Percentiles rank a stretch among this genome's conserved stretches.
These are phyloP conservation scores for Micrasema minimum DNA, from an alignment of 1,140 invertebrate genomes.

Conservation along the genomic window DNA sequence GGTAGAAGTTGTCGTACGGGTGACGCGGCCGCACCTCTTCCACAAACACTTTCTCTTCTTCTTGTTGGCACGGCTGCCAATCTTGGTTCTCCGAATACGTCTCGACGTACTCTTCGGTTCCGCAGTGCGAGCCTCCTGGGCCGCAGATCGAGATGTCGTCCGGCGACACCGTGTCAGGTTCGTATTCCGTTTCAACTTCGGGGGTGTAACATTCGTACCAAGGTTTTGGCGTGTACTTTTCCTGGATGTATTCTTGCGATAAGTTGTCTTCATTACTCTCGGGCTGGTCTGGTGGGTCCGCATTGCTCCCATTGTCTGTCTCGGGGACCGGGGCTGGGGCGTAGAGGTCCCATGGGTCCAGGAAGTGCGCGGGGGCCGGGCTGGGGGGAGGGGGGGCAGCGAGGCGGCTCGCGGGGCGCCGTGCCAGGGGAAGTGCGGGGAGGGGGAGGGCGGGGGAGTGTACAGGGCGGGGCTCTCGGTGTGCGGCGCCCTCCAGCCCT, in stretches of 20 bases:
- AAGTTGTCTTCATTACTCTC: slow-evolving; percentile 1
- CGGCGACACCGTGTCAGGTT: slow-evolving; percentile 11
- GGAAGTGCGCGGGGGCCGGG: slow-evolving; percentile 55
- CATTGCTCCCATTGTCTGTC: slow-evolving; percentile 20
- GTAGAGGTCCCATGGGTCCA: slow-evolving; percentile 71
- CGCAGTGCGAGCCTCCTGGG: slow-evolving; percentile 41
- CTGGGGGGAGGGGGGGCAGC: neutral
- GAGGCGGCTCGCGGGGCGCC: slow-evolving; percentile 52
- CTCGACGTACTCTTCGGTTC: slow-evolving; percentile 31
- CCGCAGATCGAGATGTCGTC: slow-evolving; percentile 30
- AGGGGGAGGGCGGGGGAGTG: slow-evolving; percentile 46
- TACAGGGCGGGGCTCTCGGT: slow-evolving; percentile 44
- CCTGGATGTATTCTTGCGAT: slow-evolving; percentile 8
- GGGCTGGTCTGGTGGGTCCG: slow-evolving; percentile 16
- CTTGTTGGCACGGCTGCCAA: slow-evolving; percentile 24
- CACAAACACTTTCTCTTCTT: neutral
- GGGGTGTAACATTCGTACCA: slow-evolving; percentile 44
- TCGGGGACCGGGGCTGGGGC: slow-evolving; percentile 25
- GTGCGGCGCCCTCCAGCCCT: slow-evolving; percentile 44
- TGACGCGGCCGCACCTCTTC: slow-evolving; percentile 62
- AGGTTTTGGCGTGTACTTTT: slow-evolving; percentile 31
- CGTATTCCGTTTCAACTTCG: slow-evolving; percentile 3
- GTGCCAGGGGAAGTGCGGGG: slow-evolving; percentile 60
- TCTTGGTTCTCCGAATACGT: slow-evolving; percentile 9
- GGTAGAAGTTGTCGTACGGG: slow-evolving; percentile 65